Base-by-base conservation (phyloP, 2,797 vertebrate species). In the Gymnoscopelus microlampas region DNA sequence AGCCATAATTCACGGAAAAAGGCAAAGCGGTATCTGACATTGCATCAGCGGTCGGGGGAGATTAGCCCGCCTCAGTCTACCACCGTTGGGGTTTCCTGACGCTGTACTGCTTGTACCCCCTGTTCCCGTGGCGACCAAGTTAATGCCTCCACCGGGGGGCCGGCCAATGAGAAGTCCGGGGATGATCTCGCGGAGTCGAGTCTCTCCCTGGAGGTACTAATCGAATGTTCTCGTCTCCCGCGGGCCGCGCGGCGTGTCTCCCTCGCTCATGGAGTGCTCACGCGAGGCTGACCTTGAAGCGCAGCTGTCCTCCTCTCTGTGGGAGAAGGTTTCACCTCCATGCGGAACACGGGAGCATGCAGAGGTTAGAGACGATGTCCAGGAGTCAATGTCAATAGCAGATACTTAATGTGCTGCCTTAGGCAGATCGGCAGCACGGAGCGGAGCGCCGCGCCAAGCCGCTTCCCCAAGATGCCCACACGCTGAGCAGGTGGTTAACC, bases 241-340 rank as follows among this genome's bases (percentile, higher is more conserved):
- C 19, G 15, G 68, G 63, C 49, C 49, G 32, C 44, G 26, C 59
- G 12, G 53, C 60, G n/a, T n/a, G 24, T 60, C 61, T 39, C 58
- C 51, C 23, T 50, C 64, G 68, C 29, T 47, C 70, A 51, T 35
- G 58, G 58, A 63, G 81, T 48, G 50, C 74, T 76, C 70, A 71
- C 69, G 29, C 61, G 63, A 61, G 10, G 58, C 54, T 84, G 89
- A 89, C 82, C 87, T 89, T 91, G 82, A 2, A 83, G 84, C 72
- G 65, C 66, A 56, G 63, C 71, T 64, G 60, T 55, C 66, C 68
- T 77, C 39, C 59, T 80, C 59, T 66, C 70, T 13, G 60, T 75
- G 19, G n/a, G 70, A 75, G 68, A 63, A 70, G 62, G 70, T 24
- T 44, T 70, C 63, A 65, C 29, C 64, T 66, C 44, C 54, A 68